Percentiles rank a stretch among this genome's conserved stretches.
phyloP scores from a whole-genome alignment of 2,113 vertebrate species.

The Tichodroma muraria region DNA sequence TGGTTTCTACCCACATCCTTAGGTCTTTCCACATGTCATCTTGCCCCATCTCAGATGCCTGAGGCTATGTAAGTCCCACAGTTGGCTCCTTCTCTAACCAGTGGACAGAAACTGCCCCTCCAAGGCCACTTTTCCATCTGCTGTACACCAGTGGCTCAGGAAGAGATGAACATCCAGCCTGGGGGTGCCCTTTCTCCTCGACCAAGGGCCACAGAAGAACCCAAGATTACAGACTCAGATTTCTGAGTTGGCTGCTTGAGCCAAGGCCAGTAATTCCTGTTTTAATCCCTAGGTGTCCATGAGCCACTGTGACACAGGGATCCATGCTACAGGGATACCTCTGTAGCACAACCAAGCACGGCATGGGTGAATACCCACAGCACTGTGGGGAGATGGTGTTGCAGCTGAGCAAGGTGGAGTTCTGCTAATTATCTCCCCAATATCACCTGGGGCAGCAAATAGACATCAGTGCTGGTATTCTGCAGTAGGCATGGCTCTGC shows the following conservation, averaged over 20 bases:
- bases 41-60: background rate
- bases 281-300: background rate
- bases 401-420: fast-evolving
- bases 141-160: fast-evolving
- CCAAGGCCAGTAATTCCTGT: background rate
- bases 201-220: background rate
- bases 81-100: background rate
- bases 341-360: fast-evolving
- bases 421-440: background rate
- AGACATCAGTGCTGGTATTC: background rate
- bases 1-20: background rate
- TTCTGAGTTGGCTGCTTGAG: background rate
- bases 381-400: no score
- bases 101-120: background rate
- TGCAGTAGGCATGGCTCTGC: fast-evolving
- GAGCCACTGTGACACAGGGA: background rate
- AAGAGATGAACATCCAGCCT: background rate
- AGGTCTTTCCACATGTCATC: background rate
- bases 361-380: fast-evolving
- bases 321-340: background rate
- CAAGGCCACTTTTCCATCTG: background rate
- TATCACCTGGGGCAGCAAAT: background rate
- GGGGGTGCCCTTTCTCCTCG: fast-evolving
- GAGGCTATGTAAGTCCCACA: background rate
- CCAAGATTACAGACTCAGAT: background rate